Base-by-base conservation (phyloP, 2,113 vertebrate species). In the Oreochromis tanganicae region DNA sequence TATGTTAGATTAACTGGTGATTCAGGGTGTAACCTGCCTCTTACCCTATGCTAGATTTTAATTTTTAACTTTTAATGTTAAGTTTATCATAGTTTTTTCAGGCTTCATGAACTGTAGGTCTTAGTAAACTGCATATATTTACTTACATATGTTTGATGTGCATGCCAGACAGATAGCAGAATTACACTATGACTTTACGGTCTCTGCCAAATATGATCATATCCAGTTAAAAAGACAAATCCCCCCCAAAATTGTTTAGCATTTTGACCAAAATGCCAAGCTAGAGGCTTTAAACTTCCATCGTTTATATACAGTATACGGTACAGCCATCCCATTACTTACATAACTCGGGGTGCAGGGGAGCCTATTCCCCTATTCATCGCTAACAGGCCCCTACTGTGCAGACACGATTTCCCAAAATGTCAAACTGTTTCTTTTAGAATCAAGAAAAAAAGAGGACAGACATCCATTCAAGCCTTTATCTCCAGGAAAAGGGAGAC, bases 401-500 rank as follows among this genome's bases (percentile, higher is more conserved):
- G 50, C 34, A 27, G 48, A 27, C 75, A 80, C 6, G 11, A 48
- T 63, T 82, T 50, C 63, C 87, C 24, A 34, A 88, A 78, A 87
- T 85, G 52, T 63, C 52, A 43, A 32, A 61, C 57, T n/a, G 8
- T 48, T 90, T 41, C 32, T 75, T 79, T 36, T 73, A 85, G 13
- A 41, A 54, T 32, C n/a, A n/a, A 21, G 34, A 7, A 16, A 38
- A 80, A 66, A 24, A 73, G 56, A 88, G 80, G 38, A 55, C 46
- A 4, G 52, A 90, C 54, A 19, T 85, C 83, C 61, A 89, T 80
- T 92, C 59, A 91, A 86, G 68, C 46, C 82, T 90, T 90, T 83
- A 89, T 90, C 87, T 63, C 17, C 78, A 83, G 82, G 84, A 92
- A 88, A 88, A 19, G 52, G 63, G 80, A 71, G 61, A 61, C 5